These are phyloP conservation scores for Eurystomus glaucurus DNA, from an alignment of 2,797 vertebrate genomes.

Conservation along the genomic window DNA sequence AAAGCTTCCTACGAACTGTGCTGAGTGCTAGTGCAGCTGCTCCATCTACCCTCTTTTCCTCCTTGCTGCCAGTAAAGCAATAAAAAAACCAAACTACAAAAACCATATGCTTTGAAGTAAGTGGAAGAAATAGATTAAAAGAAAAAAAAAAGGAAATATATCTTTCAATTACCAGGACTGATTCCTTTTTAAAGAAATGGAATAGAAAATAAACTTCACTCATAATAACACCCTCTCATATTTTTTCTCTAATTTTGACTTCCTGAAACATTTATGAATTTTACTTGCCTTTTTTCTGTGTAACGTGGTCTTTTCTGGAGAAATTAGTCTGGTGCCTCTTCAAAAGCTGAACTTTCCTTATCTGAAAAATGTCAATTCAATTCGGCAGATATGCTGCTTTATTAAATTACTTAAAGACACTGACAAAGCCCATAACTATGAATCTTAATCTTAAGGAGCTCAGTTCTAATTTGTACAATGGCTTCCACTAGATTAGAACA, in stretches of 20 bases:
- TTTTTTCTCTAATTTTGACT: neutral
- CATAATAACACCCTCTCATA: neutral
- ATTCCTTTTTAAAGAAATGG: neutral
- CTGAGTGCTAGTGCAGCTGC: neutral
- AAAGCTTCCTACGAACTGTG: neutral
- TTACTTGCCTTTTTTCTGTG: neutral
- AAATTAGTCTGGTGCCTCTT: conserved; percentile 9
- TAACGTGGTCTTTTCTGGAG: neutral
- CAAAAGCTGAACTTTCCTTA: conserved; percentile 14
- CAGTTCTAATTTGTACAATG: conserved; percentile 33
- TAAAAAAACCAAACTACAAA: neutral
- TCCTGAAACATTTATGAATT: neutral
- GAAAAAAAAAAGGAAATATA: neutral
- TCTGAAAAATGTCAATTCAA: conserved; percentile 15
- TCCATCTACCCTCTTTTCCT: neutral
- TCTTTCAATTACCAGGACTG: neutral
- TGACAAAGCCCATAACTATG: conserved; percentile 35
- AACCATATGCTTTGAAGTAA: neutral
- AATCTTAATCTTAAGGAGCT: conserved; percentile 43
- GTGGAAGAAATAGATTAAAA: neutral
- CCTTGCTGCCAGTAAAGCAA: neutral
- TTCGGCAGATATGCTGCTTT: neutral
- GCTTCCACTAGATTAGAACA: conserved; percentile 37
- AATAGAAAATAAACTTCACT: neutral
- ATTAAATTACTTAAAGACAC: conserved; percentile 60